Percentiles rank a stretch among this genome's conserved stretches.
These are phyloP conservation scores for Galerucella nymphaeae DNA, from an alignment of 2,888 invertebrate genomes.

Conservation along the genomic window DNA sequence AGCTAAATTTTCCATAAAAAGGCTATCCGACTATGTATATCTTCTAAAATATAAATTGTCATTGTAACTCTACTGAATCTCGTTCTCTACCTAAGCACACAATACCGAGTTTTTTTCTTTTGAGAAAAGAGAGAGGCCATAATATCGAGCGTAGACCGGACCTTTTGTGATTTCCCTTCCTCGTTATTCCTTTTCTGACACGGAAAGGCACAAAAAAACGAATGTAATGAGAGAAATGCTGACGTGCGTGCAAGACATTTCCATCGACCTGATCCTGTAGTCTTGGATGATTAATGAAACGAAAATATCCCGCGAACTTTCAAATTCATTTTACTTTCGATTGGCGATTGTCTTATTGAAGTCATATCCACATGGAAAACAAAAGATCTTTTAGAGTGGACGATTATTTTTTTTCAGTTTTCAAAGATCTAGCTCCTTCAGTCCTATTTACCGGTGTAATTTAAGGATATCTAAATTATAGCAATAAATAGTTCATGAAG, in stretches of 20 bases:
- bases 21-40: not conserved
- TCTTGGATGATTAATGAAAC: slow-evolving; percentile 42
- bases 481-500: no score
- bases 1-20: not conserved
- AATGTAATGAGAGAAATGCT: slow-evolving; percentile 52
- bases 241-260: slow-evolving; percentile 47
- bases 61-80: slow-evolving; percentile 19
- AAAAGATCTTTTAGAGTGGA: not conserved
- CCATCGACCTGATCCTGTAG: slow-evolving; percentile 31
- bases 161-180: slow-evolving; percentile 38
- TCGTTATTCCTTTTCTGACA: slow-evolving; percentile 38
- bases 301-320: slow-evolving; percentile 41
- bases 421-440: no score
- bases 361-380: not conserved
- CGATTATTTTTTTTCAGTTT: not conserved
- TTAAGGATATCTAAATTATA: no score
- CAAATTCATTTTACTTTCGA: slow-evolving; percentile 20
- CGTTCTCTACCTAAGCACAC: slow-evolving; percentile 19
- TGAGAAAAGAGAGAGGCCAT: slow-evolving; percentile 26
- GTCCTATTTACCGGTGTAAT: no score
- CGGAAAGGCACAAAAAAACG: slow-evolving; percentile 36
- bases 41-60: slow-evolving; percentile 19
- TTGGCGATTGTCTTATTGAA: slow-evolving; percentile 14
- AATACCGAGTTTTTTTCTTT: slow-evolving; percentile 27
- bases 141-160: slow-evolving; percentile 32